These are phyloP conservation scores for Erebia aethiops DNA, from an alignment of 2,888 invertebrate species.

Conservation along the genomic window DNA sequence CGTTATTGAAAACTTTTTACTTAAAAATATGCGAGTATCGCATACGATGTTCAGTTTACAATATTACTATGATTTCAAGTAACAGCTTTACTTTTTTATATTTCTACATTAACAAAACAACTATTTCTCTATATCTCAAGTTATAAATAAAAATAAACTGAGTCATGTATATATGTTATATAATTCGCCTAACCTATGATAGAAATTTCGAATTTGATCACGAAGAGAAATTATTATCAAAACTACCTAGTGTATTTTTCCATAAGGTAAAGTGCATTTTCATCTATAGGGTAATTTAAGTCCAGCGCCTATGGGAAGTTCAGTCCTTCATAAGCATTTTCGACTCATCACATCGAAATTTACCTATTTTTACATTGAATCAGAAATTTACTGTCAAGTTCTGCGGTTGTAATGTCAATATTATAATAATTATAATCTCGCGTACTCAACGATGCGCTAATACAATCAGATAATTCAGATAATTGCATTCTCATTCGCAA, in stretches of 20 bases:
- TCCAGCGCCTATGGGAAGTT: constrained; percentile 5
- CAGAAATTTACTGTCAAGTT: neutral
- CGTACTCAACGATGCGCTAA: neutral
- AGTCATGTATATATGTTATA: constrained; percentile 70
- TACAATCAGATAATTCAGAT: neutral
- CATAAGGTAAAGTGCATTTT: constrained; percentile 74
- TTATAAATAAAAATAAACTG: constrained; percentile 57
- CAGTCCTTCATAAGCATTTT: neutral
- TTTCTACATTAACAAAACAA: constrained; percentile 53
- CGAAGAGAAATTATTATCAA: constrained; percentile 82
- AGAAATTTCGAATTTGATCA: constrained; percentile 81
- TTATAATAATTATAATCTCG: neutral
- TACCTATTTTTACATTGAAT: neutral
- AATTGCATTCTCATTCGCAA: neutral
- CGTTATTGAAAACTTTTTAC: neutral
- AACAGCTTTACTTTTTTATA: constrained; percentile 52
- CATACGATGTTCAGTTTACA: constrained; percentile 37
- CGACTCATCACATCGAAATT: neutral
- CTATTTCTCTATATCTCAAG: constrained; percentile 51
- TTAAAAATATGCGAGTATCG: neutral
- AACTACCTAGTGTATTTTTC: constrained; percentile 78
- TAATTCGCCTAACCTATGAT: constrained; percentile 82
- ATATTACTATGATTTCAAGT: constrained; percentile 46
- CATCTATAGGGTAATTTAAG: constrained; percentile 69
- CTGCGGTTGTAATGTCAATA: neutral